Evolutionary conservation across 2,888 invertebrate species (phyloP).

Genomic region (Petrolisthes cinctipes): DNA sequence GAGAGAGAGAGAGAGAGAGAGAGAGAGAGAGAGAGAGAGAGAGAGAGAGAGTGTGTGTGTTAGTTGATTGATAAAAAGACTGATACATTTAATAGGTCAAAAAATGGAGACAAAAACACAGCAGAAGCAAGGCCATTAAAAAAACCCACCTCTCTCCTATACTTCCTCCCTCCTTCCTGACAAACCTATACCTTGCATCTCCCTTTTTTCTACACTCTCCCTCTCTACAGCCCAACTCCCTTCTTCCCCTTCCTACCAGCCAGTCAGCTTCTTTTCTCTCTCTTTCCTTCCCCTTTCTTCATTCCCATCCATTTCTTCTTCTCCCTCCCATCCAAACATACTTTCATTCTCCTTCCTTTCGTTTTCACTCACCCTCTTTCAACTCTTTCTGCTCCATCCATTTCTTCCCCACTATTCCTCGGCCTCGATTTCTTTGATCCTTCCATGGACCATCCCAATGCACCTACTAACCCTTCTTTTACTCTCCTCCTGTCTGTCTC

Average conservation of each 20-base stretch:
- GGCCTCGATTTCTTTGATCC: not conserved
- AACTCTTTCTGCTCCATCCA: not conserved
- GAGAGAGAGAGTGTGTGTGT: not conserved
- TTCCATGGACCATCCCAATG: not conserved
- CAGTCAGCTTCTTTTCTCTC: not conserved
- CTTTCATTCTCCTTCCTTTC: not conserved
- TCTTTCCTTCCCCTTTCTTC: not conserved
- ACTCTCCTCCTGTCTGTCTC: not conserved
- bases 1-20: not conserved
- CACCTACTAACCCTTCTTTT: not conserved
- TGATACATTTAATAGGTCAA: not conserved
- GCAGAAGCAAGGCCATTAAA: not conserved
- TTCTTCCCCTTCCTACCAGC: not conserved
- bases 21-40: not conserved
- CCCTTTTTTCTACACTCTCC: not conserved
- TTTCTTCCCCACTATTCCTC: not conserved
- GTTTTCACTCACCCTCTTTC: not conserved
- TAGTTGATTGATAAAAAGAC: too few relatives aligned
- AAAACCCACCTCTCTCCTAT: not conserved
- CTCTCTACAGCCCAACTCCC: not conserved
- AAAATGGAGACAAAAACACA: not conserved
- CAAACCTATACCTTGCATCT: not conserved
- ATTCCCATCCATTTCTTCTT: not conserved
- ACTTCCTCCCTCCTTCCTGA: not conserved
- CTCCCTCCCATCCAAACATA: not conserved